Base-by-base conservation (phyloP, 2,113 vertebrate species). In the Lepisosteus oculatus region DNA sequence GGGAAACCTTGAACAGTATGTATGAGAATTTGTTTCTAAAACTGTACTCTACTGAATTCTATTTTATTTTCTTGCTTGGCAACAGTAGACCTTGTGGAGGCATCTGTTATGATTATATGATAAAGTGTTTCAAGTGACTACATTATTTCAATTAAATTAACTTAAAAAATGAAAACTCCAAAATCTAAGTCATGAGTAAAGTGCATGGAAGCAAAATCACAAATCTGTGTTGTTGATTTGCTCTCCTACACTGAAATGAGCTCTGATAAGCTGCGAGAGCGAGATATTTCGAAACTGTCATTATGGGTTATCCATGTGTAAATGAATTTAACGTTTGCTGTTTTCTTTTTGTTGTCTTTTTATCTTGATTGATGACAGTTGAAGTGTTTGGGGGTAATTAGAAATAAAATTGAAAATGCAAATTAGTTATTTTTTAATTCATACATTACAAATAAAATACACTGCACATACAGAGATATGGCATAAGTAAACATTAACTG, bases 321-420 rank as follows among this genome's bases (percentile, higher is more conserved):
- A 59, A n/a, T n/a, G 11, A 59, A 13, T 59, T n/a, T 59, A 59
- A n/a, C 13, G 7, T 5, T 14, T n/a, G 13, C 3, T 11, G 14
- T 11, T 59, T n/a, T n/a, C 14, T n/a, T n/a, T 59, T 59, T 3
- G 14, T 59, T 11, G n/a, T 59, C 8, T 15, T n/a, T n/a, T 6
- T 13, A 59, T 15, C 12, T n/a, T 13, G 29, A 29, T 29, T 29
- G 29, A 29, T 29, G 29, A 29, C 29, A 29, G 29, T 29, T 29
- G 29, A 29, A 61, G 59, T 73, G 72, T 55, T 73, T 73, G 59
- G 47, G 29, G 29, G 14, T 74, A 74, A 74, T 63, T 45, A 69
- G 61, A 74, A 56, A 61, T 61, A 3, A 55, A 55, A 15, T 72
- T 69, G 51, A 63, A 68, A 61, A 72, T 72, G 67, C 69, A 68